phyloP scores from a whole-genome alignment of 2,888 invertebrate genomes.

The Nephrotoma guestfalica region DNA sequence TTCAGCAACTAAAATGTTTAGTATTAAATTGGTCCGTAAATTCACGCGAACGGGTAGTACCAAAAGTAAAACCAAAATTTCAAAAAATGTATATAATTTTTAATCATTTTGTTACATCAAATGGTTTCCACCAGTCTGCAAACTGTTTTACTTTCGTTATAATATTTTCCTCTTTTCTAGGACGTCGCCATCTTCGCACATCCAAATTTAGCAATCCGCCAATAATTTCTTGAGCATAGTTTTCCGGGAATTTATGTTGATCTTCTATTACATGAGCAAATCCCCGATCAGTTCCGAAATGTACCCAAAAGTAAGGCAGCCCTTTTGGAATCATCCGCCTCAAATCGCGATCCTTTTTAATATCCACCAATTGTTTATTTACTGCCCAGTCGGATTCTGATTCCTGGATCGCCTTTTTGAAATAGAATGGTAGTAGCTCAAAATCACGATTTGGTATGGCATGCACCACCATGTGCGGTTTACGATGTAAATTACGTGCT shows the following conservation, averaged over 20 bases:
- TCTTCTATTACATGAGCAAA: slow-evolving; percentile 97
- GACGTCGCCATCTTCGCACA: slow-evolving; percentile 72
- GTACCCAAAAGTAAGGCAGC: slow-evolving; percentile 86
- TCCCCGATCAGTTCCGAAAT: slow-evolving; percentile 82
- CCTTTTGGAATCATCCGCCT: slow-evolving; percentile 79
- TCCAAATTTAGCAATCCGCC: slow-evolving; percentile 89
- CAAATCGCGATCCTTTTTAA: slow-evolving; percentile 48
- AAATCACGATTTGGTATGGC: slow-evolving; percentile 79
- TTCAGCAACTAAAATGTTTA: too few relatives aligned
- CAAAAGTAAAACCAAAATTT: too few relatives aligned
- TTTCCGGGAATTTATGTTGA: slow-evolving; percentile 65
- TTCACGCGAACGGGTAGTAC: too few relatives aligned
- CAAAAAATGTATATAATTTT: background rate
- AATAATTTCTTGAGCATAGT: slow-evolving; percentile 92
- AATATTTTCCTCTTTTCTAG: slow-evolving; percentile 41
- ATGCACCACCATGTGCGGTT: slow-evolving; percentile 76
- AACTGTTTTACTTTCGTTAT: slow-evolving; percentile 54
- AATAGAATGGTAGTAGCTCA: slow-evolving; percentile 87
- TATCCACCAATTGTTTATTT: slow-evolving; percentile 78
- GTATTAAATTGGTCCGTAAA: too few relatives aligned
- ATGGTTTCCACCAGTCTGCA: slow-evolving; percentile 52
- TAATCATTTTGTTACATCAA: slow-evolving; percentile 36
- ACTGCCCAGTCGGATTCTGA: slow-evolving; percentile 90
- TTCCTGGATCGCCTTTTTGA: slow-evolving; percentile 94
- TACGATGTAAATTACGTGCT: slow-evolving; percentile 53